Percentiles rank a stretch among this genome's conserved stretches.
phyloP scores from a whole-genome alignment of 1,140 invertebrate species.

The Drosophila pachea region DNA sequence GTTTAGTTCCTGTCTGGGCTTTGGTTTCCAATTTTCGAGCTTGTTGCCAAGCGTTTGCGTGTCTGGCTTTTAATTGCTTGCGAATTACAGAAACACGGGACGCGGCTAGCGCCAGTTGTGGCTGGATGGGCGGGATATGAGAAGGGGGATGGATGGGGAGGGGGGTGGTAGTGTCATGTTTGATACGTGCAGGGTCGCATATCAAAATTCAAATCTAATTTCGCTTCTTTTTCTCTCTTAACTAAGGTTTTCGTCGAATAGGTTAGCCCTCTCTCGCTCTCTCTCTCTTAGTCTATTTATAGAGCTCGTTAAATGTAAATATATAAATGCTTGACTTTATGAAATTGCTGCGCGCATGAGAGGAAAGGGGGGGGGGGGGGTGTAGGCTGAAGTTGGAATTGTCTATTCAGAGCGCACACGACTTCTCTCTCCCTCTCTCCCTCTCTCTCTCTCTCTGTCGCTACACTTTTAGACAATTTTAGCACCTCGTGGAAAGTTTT shows the following conservation, averaged over 20 bases:
- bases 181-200: constrained; percentile 57
- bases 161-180: constrained; percentile 5
- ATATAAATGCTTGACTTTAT: constrained; percentile 30
- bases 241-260: constrained; percentile 48
- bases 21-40: constrained; percentile 55
- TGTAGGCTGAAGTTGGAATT: constrained; percentile 1
- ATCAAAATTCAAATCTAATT: constrained; percentile 47
- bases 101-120: constrained; percentile 3
- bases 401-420: too few species aligned
- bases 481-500: not conserved
- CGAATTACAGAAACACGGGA: constrained; percentile 69
- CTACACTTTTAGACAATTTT: not conserved
- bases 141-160: too few species aligned
- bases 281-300: constrained; percentile 5
- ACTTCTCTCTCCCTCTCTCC: not conserved
- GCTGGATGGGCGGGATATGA: too few species aligned
- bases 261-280: not conserved
- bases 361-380: too few species aligned
- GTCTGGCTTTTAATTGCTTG: constrained; percentile 65
- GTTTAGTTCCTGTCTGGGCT: constrained; percentile 54
- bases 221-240: constrained; percentile 13
- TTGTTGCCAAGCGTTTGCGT: constrained; percentile 62
- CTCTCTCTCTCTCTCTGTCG: not conserved
- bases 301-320: constrained; percentile 32
- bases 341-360: too few species aligned